Conservation (phyloP, 2,113 vertebrate species). For the Hippolais icterina region DNA sequence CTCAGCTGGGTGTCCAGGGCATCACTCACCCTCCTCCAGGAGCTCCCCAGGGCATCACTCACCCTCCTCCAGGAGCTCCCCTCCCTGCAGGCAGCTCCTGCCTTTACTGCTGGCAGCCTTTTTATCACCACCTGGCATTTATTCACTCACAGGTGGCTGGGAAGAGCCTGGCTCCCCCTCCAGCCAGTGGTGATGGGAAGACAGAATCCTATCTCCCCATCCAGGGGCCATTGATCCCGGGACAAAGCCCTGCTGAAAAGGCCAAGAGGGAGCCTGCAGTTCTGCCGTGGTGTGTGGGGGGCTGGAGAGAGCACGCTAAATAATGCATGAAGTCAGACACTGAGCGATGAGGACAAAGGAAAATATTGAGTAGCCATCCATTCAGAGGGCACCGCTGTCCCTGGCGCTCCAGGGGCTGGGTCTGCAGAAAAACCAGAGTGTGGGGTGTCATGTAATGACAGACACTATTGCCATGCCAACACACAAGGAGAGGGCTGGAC, state of each 20-base stretch:
- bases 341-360: conserved; percentile 48
- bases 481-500: neutral
- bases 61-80: neutral
- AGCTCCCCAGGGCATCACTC: neutral
- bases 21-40: neutral
- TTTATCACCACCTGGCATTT: neutral
- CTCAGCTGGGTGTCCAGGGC: neutral
- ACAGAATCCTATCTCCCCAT: neutral
- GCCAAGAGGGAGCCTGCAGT: neutral
- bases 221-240: neutral
- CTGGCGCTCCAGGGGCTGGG: rapidly evolving
- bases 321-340: conserved; percentile 51
- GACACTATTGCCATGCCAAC: neutral
- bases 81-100: neutral
- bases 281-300: rapidly evolving
- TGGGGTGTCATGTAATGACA: neutral
- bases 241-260: neutral
- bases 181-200: neutral
- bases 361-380: conserved; percentile 36
- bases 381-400: neutral
- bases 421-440: neutral
- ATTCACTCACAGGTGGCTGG: neutral
- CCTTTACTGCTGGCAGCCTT: neutral
- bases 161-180: neutral
- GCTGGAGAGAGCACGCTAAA: neutral